Conservation (phyloP, 1,140 invertebrate genomes). For the Drosophila varians region DNA sequence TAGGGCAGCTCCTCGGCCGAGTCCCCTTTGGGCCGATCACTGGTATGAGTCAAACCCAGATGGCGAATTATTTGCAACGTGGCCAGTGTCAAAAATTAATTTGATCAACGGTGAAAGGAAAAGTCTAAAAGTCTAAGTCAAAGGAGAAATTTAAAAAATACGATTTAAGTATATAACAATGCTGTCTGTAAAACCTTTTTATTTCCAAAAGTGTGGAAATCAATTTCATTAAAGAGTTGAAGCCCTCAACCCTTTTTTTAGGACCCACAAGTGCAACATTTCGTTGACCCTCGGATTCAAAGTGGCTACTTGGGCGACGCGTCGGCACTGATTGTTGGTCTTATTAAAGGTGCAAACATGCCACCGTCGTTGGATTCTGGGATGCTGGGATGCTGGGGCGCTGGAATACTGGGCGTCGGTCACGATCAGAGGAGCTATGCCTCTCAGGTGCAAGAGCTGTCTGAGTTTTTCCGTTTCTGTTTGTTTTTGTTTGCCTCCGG, state of each 20-base stretch:
- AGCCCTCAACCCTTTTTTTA: constrained; percentile 7
- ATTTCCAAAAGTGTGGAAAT: neutral
- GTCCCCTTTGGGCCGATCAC: constrained; percentile 15
- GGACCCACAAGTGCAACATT: constrained; percentile 39
- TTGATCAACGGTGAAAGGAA: no score
- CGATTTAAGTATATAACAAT: no score
- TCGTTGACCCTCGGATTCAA: constrained; percentile 23
- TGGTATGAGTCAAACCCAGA: constrained; percentile 58
- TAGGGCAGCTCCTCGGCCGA: constrained; percentile 55
- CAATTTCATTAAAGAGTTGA: neutral
- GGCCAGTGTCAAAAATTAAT: constrained; percentile 25
- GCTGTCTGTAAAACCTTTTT: neutral
- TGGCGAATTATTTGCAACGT: constrained; percentile 32
- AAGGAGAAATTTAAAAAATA: no score
- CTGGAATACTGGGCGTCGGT: constrained; percentile 51
- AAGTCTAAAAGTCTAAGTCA: no score
- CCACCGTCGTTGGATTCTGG: constrained; percentile 59
- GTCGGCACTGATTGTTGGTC: constrained; percentile 74
- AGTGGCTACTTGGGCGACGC: constrained; percentile 35
- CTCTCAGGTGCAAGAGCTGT: constrained; percentile 66
- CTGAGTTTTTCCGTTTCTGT: constrained; percentile 53
- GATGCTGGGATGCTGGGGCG: constrained; percentile 13
- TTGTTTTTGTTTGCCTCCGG: constrained; percentile 66
- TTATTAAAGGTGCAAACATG: constrained; percentile 83
- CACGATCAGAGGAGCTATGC: constrained; percentile 64